phyloP scores from a whole-genome alignment of 2,797 vertebrate genomes.

The Manis crassicaudata region DNA sequence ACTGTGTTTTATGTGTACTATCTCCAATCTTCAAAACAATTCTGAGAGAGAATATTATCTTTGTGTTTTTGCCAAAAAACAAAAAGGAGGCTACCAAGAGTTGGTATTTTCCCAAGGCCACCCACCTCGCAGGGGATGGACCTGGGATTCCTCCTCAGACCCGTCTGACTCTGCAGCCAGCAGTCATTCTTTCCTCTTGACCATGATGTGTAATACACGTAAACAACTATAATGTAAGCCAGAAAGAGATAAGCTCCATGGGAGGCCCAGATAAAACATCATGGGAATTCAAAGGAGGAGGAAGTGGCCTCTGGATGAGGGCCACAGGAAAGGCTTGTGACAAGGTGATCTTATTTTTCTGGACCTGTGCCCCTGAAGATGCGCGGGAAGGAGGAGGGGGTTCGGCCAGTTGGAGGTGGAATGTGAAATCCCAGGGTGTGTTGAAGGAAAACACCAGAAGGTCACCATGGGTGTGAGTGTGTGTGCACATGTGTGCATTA shows the following conservation, averaged over 20 bases:
- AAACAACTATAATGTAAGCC: constrained; percentile 30
- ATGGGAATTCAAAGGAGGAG: background rate
- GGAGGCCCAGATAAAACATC: background rate
- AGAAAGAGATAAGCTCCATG: background rate
- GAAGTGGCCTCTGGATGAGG: background rate
- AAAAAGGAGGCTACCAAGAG: background rate
- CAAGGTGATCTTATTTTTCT: background rate
- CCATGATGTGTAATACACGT: background rate
- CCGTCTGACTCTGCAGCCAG: constrained; percentile 3
- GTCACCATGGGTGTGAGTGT: background rate
- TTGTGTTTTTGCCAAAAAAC: constrained; percentile 26
- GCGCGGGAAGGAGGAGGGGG: background rate
- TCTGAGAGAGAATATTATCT: background rate
- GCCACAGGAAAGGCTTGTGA: constrained; percentile 3
- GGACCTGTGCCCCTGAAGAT: background rate
- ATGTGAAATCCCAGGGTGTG: background rate
- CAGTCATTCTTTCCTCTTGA: background rate
- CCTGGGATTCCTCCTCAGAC: constrained; percentile 45
- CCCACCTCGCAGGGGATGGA: constrained; percentile 41
- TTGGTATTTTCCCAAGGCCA: constrained; percentile 68
- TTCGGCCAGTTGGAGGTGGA: background rate
- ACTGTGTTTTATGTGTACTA: background rate
- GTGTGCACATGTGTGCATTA: background rate
- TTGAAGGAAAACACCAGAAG: background rate
- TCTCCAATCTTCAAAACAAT: constrained; percentile 15